Evolutionary conservation across 1,140 invertebrate species (phyloP).

Genomic region (Fopius arisanus): DNA sequence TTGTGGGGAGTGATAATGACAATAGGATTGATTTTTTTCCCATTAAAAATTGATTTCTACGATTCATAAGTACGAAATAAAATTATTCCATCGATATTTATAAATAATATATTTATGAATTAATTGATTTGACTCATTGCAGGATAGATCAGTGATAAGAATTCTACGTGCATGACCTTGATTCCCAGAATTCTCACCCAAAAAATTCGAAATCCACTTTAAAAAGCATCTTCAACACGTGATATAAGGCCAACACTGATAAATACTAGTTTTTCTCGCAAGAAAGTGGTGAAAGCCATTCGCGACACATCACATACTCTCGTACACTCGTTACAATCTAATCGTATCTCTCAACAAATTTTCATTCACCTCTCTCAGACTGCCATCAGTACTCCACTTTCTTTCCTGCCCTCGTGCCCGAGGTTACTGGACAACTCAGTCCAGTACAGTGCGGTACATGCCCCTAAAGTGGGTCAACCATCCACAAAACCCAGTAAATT

Average conservation of each 20-base stretch:
- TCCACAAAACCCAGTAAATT: not conserved
- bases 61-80: not conserved
- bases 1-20: not conserved
- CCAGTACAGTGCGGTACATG: not conserved
- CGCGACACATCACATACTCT: not conserved
- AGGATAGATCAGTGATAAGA: too few species aligned
- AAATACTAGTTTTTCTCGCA: not conserved
- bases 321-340: not conserved
- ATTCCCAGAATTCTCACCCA: not conserved
- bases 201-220: not conserved
- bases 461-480: slow-evolving; percentile 6
- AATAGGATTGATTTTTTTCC: not conserved
- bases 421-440: not conserved
- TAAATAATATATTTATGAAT: not conserved
- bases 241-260: not conserved
- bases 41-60: not conserved
- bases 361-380: slow-evolving; percentile 8
- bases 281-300: slow-evolving; percentile 21
- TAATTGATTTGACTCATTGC: too few species aligned
- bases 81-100: not conserved
- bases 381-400: not conserved
- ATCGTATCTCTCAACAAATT: not conserved
- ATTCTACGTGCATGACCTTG: not conserved
- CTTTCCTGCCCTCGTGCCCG: not conserved
- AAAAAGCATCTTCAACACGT: not conserved